Base-by-base conservation (phyloP, 2,113 vertebrate genomes). In the Melanerpes aurifrons region DNA sequence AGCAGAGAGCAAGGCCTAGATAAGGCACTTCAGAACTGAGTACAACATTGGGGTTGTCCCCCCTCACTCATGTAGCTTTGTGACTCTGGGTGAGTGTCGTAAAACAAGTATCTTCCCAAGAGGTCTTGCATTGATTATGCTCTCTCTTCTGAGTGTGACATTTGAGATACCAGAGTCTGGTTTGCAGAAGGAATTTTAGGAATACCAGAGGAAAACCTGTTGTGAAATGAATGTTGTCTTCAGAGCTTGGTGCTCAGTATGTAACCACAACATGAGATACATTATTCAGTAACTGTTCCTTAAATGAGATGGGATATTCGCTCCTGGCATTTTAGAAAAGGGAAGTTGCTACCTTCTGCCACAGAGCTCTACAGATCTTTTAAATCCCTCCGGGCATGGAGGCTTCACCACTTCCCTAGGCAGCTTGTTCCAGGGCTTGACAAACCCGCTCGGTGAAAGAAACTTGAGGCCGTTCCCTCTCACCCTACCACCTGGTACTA, bases 261-360 rank as follows among this genome's bases (percentile, higher is more conserved):
- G 69, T 45, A 66, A 26, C 16, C 80, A 14, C 10, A 45, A 18
- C 6, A 8, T 67, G 19, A 74, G 70, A 67, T 43, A 25, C 4
- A 3, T 56, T 57, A 26, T 29, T 62, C 9, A 73, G 32, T 70
- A 67, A 70, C 13, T 66, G 0, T 57, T 92, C 19, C 12, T 54
- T 63, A 84, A 87, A 53, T 37, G 20, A 74, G 7, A 76, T 37
- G 26, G 78, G 77, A 15, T 90, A 25, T 95, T 93, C 90, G 92
- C 35, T 93, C 37, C 43, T 95, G 90, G 17, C 57, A 48, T 94
- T 95, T 92, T 96, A 53, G 90, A 93, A 96, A 97, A 81, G 85
- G 96, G 97, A 97, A 93, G 98, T 98, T 90, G 62, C 96, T 95
- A 7, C 43, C 94, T 91, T 76, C 78, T 70, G 72, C 63, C 14